Evolutionary conservation across 2,797 vertebrate genomes (phyloP), one percentile per base, ranked within the genome.

Genomic region (Aselliscus stoliczkanus): DNA sequence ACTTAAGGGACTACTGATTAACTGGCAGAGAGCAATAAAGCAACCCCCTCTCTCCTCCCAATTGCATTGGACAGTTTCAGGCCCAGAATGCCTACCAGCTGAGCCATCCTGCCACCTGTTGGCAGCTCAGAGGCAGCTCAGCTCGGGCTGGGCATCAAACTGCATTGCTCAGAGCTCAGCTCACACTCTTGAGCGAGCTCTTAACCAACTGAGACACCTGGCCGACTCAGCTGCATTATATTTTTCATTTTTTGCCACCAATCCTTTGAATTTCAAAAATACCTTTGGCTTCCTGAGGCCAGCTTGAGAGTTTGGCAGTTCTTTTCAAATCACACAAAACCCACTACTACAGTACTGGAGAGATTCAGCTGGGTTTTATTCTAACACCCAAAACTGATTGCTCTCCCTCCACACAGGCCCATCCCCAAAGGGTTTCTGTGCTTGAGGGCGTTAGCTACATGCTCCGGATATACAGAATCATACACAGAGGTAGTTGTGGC

Each of bases 241-340:
- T 73, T 94, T 92, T 79, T 18, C n/a, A 88, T 69, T 82, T 69
- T 77, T 17, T 50, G n/a, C 69, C 44, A 64, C 44, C 44, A n/a
- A 47, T 34, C 8, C 50, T 81, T 73, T 29, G 37, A 60, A 69
- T 89, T 96, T 76, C 67, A 77, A 95, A 93, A 92, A 52, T 21
- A 88, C 15, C 54, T 85, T 56, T 81, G 44, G 25, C 77, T 73
- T 88, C 77, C 72, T 75, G 25, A 84, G 17, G 79, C n/a, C 67
- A 77, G 54, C 37, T 67, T 25, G 82, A 72, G 70, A 88, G 42
- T 44, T 5, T 83, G 60, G 50, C 52, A 81, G 23, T 80, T 79
- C 54, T 75, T 86, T 75, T 34, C 52, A 20, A 20, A 44, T 87
- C 77, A 85, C 7, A 70, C 4, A 65, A 75, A 90, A 44, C 5